Base-by-base conservation (phyloP, 2,888 invertebrate genomes). In the Dolichopus griseipennis region DNA sequence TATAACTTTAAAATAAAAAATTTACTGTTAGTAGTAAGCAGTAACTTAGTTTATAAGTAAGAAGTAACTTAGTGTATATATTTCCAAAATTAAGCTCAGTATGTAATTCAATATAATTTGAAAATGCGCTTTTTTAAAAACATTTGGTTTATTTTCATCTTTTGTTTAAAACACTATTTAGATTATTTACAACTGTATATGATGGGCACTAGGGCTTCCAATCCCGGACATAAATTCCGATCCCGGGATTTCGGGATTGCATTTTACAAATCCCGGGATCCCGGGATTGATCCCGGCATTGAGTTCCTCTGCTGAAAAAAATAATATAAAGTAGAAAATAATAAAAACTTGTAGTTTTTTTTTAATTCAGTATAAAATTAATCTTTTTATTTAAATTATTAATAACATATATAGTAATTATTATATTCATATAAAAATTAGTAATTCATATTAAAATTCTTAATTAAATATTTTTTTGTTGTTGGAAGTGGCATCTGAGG, bases 211-310 rank as follows among this genome's bases (percentile, higher is more conserved):
- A 61, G 61, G 7, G 61, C 61, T 27, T 65, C 18, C 34, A 18
- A 20, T 65, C 37, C 65, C 65, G 41, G 43, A 15, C 20, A 43
- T 41, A 65, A 20, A 34, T 65, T 65, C 20, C 43, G 43, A 65
- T 65, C 65, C 43, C 65, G 37, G 20, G 20, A 65, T 65, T 65
- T 65, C 65, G 65, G 65, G 65, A 65, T 65, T 41, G 43, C n/a
- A 41, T 41, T 41, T 65, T 65, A 41, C 21, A 41, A 65, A 65
- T 65, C 43, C 41, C 65, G 41, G 20, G 65, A 37, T 65, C 21
- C 61, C 61, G 61, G 61, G 61, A 61, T 61, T 61, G 61, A 61
- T 61, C 61, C 61, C n/a, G 61, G 61, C 2, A 61, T 61, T 61
- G n/a, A 61, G 3, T 61, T 61, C 20, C 61, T 20, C 5, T 61